Conservation (phyloP, 2,113 vertebrate species). For the Formicarius rufipectus region DNA sequence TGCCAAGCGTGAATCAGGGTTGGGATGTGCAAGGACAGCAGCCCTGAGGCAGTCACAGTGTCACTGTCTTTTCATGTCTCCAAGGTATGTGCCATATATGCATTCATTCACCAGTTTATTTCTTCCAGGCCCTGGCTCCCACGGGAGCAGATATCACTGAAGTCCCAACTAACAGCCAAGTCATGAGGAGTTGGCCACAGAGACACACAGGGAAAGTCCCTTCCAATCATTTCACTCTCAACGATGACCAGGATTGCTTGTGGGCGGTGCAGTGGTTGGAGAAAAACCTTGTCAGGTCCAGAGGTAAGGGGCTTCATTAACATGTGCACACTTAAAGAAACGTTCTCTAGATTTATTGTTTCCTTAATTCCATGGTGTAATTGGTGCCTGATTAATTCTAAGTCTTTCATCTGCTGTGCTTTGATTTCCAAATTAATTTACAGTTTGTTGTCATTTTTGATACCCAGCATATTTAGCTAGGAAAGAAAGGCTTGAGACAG, state of each 20-base stretch:
- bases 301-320: conserved; percentile 75
- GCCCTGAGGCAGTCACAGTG: not conserved
- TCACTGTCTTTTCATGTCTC: not conserved
- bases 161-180: conserved; percentile 57
- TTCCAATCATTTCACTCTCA: conserved; percentile 86
- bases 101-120: not conserved
- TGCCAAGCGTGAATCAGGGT: not conserved
- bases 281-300: conserved; percentile 60
- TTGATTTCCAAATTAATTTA: conserved; percentile 93
- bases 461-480: conserved; percentile 65
- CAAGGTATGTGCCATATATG: not conserved
- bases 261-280: conserved; percentile 68
- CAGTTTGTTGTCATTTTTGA: conserved; percentile 90
- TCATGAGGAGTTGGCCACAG: not conserved
- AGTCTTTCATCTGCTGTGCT: conserved; percentile 93
- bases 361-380: conserved; percentile 84
- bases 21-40: not conserved
- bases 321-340: not conserved
- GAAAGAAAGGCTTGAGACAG: conserved; percentile 85
- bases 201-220: conserved; percentile 70
- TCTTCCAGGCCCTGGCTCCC: conserved; percentile 69
- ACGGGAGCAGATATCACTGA: conserved; percentile 62
- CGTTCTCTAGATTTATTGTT: conserved; percentile 81
- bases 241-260: conserved; percentile 73
- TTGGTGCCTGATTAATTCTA: conserved; percentile 91